Conservation (phyloP, 2,797 vertebrate species). For the Acropternis orthonyx region DNA sequence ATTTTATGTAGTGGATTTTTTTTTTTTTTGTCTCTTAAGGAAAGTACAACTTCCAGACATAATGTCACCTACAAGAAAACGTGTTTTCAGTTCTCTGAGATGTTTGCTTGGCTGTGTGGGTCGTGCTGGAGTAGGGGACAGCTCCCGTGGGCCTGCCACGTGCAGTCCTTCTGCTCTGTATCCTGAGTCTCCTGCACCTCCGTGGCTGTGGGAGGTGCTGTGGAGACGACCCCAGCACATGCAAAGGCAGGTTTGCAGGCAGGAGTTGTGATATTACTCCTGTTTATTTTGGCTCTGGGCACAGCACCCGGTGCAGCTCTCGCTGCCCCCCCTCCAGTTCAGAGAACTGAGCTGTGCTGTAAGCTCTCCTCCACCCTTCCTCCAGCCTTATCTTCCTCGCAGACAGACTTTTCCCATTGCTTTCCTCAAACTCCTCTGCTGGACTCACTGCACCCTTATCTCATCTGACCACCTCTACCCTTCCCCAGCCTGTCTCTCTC, state of each 20-base stretch:
- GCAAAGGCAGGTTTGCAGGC: not conserved
- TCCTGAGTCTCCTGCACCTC: not conserved
- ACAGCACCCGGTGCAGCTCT: fast-evolving
- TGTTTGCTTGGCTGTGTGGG: not conserved
- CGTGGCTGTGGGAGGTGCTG: not conserved
- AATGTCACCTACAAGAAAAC: not conserved
- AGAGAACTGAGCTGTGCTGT: not conserved
- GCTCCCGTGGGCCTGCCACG: fast-evolving
- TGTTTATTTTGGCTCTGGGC: not conserved
- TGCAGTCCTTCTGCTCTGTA: not conserved
- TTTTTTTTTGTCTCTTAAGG: not conserved
- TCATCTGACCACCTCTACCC: not conserved
- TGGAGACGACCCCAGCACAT: not conserved
- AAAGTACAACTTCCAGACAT: not conserved
- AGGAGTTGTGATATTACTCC: not conserved
- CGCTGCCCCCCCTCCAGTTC: not conserved
- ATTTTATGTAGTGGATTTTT: not conserved
- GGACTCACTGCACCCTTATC: not conserved
- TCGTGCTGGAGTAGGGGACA: fast-evolving
- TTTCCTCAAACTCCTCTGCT: slow-evolving; percentile 2
- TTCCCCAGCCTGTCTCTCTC: not conserved
- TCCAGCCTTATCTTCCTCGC: slow-evolving; percentile 8
- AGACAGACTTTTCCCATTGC: not conserved
- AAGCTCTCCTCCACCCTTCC: not conserved
- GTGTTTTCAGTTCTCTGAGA: not conserved